These are phyloP conservation scores for Petrocephalus zakoni DNA, from an alignment of 2,113 vertebrate genomes.

Conservation along the genomic window DNA sequence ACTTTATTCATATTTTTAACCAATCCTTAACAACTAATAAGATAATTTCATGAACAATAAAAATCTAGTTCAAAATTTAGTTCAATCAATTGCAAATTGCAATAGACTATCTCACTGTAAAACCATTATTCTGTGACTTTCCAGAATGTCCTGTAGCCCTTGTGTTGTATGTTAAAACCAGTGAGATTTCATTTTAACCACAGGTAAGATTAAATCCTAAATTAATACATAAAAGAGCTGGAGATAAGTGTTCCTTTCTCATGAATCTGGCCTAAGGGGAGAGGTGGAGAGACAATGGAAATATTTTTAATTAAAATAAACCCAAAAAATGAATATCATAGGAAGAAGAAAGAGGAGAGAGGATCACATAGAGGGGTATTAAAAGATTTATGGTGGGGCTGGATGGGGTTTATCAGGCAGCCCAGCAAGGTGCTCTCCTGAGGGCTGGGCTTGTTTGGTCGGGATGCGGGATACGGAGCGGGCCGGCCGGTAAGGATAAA, in stretches of 20 bases:
- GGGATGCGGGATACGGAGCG: slow-evolving; percentile 32
- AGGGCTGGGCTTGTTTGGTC: slow-evolving; percentile 25
- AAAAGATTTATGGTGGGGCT: slow-evolving; percentile 23
- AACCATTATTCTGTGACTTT: neutral
- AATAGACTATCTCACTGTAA: neutral
- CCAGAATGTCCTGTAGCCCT: neutral
- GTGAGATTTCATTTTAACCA: neutral
- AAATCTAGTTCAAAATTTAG: neutral
- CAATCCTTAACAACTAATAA: neutral
- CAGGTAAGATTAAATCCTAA: neutral
- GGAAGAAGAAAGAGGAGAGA: neutral
- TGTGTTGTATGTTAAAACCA: neutral
- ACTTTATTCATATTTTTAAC: neutral
- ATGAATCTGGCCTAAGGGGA: slow-evolving; percentile 1
- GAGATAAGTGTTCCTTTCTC: neutral
- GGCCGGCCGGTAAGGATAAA: slow-evolving; percentile 27
- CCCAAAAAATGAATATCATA: neutral
- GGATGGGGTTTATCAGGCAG: slow-evolving; percentile 19
- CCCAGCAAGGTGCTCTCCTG: neutral
- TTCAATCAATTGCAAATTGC: neutral
- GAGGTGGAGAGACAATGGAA: neutral
- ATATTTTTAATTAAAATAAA: slow-evolving; percentile 1
- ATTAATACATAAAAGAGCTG: neutral
- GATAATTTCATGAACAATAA: neutral
- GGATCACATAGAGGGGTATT: slow-evolving; percentile 12